Conservation (phyloP, 2,113 vertebrate genomes). For the Eurystomus gularis region DNA sequence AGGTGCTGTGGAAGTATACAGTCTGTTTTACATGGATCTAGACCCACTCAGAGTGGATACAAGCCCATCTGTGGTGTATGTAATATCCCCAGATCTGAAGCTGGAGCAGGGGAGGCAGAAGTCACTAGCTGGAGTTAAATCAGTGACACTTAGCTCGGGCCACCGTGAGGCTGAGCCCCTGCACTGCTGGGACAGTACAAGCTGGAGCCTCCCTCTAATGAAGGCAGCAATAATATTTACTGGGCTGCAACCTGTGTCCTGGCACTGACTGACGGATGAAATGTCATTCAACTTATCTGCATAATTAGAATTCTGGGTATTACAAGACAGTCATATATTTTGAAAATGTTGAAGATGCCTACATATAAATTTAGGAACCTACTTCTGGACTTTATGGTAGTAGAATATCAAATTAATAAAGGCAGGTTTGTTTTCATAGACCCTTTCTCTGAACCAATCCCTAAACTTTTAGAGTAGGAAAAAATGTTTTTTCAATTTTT, state of each 20-base stretch:
- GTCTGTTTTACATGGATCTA: neutral
- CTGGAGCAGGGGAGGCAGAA: neutral
- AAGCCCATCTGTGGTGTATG: neutral
- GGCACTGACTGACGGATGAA: neutral
- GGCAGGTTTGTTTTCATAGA: neutral
- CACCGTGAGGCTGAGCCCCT: accelerated
- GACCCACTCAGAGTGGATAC: no score
- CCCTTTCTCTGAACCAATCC: neutral
- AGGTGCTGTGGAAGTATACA: neutral
- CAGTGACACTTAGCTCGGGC: neutral
- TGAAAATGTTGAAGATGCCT: neutral
- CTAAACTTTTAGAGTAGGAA: neutral
- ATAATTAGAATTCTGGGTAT: neutral
- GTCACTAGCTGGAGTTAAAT: neutral
- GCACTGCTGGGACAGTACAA: no score
- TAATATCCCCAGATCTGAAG: neutral
- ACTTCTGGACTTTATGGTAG: neutral
- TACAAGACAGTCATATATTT: neutral
- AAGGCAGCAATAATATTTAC: neutral
- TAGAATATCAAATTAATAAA: neutral
- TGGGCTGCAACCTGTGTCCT: neutral
- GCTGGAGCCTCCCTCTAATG: no score
- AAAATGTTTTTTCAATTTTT: neutral
- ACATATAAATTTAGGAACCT: neutral
- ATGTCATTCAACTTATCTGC: neutral